These are phyloP conservation scores for Dendroctonus ponderosae DNA, from an alignment of 1,140 invertebrate genomes.

Conservation along the genomic window DNA sequence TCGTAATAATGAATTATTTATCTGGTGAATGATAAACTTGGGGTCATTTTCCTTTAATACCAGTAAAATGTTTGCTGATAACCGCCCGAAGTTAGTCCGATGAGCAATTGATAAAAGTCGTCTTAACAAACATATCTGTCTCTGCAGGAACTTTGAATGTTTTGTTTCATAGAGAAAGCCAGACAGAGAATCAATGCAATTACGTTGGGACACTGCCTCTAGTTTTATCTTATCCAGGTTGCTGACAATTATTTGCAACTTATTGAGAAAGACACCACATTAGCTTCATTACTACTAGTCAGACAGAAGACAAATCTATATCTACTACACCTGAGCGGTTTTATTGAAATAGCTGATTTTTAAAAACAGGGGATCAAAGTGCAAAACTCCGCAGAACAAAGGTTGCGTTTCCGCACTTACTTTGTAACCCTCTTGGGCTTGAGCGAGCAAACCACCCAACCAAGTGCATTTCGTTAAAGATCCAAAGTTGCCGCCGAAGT, in stretches of 20 bases:
- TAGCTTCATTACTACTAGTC: neutral
- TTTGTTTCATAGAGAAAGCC: too few species aligned
- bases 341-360: neutral
- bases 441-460: conserved; percentile 30
- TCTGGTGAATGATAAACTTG: too few species aligned
- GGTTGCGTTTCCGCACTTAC: conserved; percentile 7
- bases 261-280: neutral
- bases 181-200: too few species aligned
- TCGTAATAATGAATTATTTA: too few species aligned
- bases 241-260: neutral
- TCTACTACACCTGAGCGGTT: neutral
- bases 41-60: too few species aligned
- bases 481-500: conserved; percentile 31
- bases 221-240: neutral
- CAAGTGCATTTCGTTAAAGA: conserved; percentile 33
- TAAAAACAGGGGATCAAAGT: neutral
- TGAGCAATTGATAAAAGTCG: too few species aligned
- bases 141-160: too few species aligned
- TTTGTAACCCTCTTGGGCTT: conserved; percentile 24
- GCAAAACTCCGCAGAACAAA: neutral
- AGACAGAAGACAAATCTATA: neutral
- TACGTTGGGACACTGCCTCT: neutral
- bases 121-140: too few species aligned
- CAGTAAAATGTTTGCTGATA: too few species aligned
- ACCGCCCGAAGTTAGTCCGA: too few species aligned